Evolutionary conservation across 2,113 vertebrate genomes (phyloP).

Genomic region (Anoplopoma fimbria): DNA sequence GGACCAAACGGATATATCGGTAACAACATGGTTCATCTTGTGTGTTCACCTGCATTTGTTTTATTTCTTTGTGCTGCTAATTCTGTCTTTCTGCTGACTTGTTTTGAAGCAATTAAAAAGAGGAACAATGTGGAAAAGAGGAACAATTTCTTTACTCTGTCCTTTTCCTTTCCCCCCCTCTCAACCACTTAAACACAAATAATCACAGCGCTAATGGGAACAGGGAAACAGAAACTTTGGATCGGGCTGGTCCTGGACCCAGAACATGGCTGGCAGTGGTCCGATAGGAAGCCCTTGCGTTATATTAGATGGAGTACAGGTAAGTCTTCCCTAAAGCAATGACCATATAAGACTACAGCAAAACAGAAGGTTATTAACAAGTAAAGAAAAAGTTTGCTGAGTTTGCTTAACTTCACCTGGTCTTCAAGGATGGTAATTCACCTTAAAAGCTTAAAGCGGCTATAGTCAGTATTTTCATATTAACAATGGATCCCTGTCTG

Average conservation of each 20-base stretch:
- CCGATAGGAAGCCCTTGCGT: constrained; percentile 86
- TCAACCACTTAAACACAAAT: constrained; percentile 48
- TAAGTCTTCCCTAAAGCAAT: constrained; percentile 71
- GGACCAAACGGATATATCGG: neutral
- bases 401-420: too few relatives aligned
- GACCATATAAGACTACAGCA: neutral
- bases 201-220: constrained; percentile 52
- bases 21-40: neutral
- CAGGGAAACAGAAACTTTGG: constrained; percentile 83
- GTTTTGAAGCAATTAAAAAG: constrained; percentile 46
- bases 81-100: constrained; percentile 5
- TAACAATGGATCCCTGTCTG: too few relatives aligned
- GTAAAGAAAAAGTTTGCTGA: neutral
- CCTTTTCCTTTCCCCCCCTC: constrained; percentile 4
- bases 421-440: neutral
- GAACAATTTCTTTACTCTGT: constrained; percentile 46
- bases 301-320: constrained; percentile 92
- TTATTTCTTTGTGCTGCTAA: neutral
- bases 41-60: neutral
- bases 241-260: constrained; percentile 90
- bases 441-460: neutral
- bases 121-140: constrained; percentile 49
- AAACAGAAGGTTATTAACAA: neutral
- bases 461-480: too few relatives aligned
- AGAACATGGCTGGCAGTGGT: constrained; percentile 94